phyloP scores from a whole-genome alignment of 2,888 invertebrate species.

The Phymatocera aterrima region DNA sequence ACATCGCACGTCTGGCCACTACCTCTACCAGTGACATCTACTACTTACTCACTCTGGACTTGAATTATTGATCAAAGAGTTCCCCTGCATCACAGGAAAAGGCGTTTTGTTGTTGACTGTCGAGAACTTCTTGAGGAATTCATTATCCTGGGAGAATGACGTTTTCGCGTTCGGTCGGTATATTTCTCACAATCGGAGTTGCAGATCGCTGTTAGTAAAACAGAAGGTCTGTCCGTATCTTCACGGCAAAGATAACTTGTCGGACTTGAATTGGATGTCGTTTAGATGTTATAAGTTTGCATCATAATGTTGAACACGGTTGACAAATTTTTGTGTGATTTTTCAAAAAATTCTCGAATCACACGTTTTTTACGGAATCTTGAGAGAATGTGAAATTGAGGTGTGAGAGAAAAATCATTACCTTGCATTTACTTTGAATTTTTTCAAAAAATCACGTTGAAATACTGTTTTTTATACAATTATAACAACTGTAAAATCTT shows the following conservation, averaged over 20 bases:
- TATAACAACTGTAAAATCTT: too few species aligned
- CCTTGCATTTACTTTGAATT: too few species aligned
- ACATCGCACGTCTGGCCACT: neutral
- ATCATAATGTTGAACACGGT: neutral
- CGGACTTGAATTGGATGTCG: too few species aligned
- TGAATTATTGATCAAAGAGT: too few species aligned
- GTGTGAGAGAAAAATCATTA: neutral
- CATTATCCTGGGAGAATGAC: neutral
- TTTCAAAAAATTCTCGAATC: neutral
- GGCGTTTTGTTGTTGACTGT: neutral
- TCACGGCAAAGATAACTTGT: neutral
- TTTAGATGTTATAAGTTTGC: neutral
- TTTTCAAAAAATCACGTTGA: too few species aligned
- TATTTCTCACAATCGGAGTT: conserved; percentile 6
- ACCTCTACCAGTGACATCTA: neutral
- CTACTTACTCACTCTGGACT: too few species aligned
- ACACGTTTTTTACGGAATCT: too few species aligned
- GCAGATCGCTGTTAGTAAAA: neutral
- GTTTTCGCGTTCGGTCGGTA: conserved; percentile 4
- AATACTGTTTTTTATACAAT: too few species aligned
- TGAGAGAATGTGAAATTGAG: neutral
- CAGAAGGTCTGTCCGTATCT: neutral
- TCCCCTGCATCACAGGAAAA: too few species aligned
- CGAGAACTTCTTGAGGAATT: neutral
- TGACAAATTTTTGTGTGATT: neutral